A percentile compares a stretch with the other conserved stretches of the same genome.
Conservation (phyloP, 2,113 vertebrate species). For the Ranitomeya variabilis region DNA sequence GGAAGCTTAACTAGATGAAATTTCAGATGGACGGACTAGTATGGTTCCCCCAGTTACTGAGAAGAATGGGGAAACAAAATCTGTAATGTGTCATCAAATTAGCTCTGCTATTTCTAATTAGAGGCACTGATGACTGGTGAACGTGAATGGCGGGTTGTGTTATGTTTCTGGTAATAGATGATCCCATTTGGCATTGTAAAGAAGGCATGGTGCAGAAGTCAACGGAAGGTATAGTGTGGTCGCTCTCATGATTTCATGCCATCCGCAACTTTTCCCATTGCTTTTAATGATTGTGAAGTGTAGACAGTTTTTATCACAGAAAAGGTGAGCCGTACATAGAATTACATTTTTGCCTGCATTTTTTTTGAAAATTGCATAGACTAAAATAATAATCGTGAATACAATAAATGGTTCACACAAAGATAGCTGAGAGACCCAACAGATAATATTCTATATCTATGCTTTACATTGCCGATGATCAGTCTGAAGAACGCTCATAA, state of each 20-base stretch:
- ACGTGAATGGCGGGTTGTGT: neutral
- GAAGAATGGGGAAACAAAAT: conserved; percentile 27
- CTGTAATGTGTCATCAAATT: conserved; percentile 20
- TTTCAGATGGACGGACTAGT: conserved; percentile 44
- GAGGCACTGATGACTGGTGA: neutral
- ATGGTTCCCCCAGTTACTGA: conserved; percentile 42
- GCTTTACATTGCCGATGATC: too few relatives aligned
- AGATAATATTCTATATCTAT: neutral
- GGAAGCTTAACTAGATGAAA: conserved; percentile 51
- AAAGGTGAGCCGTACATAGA: neutral
- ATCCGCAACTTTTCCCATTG: neutral
- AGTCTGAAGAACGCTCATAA: too few relatives aligned
- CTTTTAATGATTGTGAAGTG: neutral
- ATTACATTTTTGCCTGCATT: neutral
- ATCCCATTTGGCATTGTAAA: neutral
- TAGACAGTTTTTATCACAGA: neutral
- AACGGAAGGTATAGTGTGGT: neutral
- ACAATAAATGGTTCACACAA: neutral
- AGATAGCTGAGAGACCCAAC: neutral
- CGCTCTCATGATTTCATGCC: neutral
- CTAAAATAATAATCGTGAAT: neutral
- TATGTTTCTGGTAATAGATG: neutral
- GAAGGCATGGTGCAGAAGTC: neutral
- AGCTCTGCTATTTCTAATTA: conserved; percentile 2
- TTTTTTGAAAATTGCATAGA: neutral